phyloP scores from a whole-genome alignment of 2,888 invertebrate genomes.

The Tenthredo livida region DNA sequence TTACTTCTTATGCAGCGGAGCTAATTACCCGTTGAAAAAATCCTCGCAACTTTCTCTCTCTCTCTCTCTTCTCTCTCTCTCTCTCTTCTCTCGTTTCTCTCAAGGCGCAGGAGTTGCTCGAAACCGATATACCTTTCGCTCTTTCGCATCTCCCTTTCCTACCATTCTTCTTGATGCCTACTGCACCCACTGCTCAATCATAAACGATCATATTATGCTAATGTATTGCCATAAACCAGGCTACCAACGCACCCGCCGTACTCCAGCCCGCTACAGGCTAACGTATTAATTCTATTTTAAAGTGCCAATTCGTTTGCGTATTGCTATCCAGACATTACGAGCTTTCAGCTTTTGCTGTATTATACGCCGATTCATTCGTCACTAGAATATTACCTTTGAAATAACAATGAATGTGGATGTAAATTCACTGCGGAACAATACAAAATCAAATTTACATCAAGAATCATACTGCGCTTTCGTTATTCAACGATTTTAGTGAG shows the following conservation, averaged over 20 bases:
- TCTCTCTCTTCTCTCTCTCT: background rate
- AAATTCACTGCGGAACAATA: background rate
- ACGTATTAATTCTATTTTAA: constrained; percentile 45
- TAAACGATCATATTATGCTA: constrained; percentile 62
- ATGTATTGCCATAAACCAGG: constrained; percentile 51
- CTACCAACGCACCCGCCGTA: constrained; percentile 35
- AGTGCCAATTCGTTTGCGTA: constrained; percentile 51
- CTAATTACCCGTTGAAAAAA: constrained; percentile 67
- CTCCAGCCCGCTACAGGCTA: background rate
- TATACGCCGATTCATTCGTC: background rate
- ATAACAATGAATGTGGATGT: background rate
- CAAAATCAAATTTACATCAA: background rate
- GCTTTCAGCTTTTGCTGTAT: background rate
- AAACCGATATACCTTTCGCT: constrained; percentile 52
- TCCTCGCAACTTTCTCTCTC: constrained; percentile 38
- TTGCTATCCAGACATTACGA: constrained; percentile 1
- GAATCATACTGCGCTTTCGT: too few species aligned
- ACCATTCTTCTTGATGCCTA: constrained; percentile 54
- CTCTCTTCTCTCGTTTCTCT: background rate
- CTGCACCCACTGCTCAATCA: constrained; percentile 56
- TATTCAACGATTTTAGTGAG: too few species aligned
- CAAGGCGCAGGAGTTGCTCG: background rate
- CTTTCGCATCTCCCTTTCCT: constrained; percentile 55
- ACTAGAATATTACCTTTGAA: background rate
- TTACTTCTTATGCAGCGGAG: constrained; percentile 69